Evolutionary conservation across 2,888 invertebrate species (phyloP).

Genomic region (Allacma fusca): DNA sequence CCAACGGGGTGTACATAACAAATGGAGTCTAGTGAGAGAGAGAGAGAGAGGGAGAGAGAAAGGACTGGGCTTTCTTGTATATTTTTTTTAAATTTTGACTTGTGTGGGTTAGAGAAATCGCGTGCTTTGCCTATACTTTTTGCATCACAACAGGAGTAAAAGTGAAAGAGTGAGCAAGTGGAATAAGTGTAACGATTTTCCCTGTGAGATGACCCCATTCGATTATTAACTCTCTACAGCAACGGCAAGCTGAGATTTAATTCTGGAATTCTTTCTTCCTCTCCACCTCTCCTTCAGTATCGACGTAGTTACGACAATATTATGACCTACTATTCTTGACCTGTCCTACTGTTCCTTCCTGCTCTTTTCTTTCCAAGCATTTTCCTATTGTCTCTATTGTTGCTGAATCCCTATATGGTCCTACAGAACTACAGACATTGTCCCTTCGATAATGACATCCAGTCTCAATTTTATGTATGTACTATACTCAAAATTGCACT

Average conservation of each 20-base stretch:
- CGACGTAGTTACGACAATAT: conserved; percentile 45
- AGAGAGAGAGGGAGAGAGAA: too few relatives aligned
- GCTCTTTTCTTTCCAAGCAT: conserved; percentile 21
- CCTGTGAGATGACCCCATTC: conserved; percentile 58
- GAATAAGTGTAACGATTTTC: conserved; percentile 56
- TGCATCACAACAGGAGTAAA: conserved; percentile 7
- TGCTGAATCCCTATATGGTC: too few relatives aligned
- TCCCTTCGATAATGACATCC: too few relatives aligned
- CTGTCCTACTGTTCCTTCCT: conserved; percentile 49
- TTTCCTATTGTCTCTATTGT: conserved; percentile 31
- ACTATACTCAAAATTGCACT: too few relatives aligned
- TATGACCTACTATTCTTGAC: conserved; percentile 55
- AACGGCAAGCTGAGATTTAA: conserved; percentile 17
- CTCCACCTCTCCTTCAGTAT: conserved; percentile 25
- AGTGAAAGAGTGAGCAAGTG: conserved; percentile 23
- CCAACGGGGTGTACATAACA: neutral
- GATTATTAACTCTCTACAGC: conserved; percentile 50
- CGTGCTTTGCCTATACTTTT: conserved; percentile 20
- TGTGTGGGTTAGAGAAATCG: conserved; percentile 14
- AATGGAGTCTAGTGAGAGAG: neutral
- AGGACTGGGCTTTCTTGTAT: conserved; percentile 6
- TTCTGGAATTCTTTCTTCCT: conserved; percentile 26
- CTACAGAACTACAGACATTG: too few relatives aligned
- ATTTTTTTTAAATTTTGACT: neutral
- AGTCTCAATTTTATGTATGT: too few relatives aligned